A percentile compares a stretch with the other conserved stretches of the same genome.
Evolutionary conservation across 92 coral and sea anemone species (phyloP).

Genomic region (Phymanthus crucifer): DNA sequence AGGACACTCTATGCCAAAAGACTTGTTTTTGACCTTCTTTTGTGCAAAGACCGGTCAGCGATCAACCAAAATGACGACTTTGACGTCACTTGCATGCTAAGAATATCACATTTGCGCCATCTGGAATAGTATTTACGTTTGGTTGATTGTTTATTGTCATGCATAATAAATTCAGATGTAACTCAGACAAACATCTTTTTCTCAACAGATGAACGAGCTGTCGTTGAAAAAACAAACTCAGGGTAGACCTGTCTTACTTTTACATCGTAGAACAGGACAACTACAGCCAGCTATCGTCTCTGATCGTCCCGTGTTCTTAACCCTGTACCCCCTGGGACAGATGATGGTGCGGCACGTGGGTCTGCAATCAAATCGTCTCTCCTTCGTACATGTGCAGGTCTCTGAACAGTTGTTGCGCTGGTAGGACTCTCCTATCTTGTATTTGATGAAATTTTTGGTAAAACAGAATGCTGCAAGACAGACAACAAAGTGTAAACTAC

Average conservation of each 20-base stretch:
- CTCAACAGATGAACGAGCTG: no score
- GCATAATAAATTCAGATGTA: no score
- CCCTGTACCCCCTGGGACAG: constrained; percentile 61
- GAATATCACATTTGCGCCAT: no score
- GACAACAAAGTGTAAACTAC: neutral
- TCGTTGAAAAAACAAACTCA: no score
- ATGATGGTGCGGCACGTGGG: constrained; percentile 57
- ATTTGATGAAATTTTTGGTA: constrained; percentile 37
- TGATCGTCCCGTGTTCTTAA: constrained; percentile 14
- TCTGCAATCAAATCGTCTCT: constrained; percentile 55
- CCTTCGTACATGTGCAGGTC: constrained; percentile 65
- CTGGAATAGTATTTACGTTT: no score
- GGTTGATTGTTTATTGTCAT: no score
- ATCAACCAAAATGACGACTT: no score
- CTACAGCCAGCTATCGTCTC: constrained; percentile 43
- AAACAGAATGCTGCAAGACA: constrained; percentile 46
- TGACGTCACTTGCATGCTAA: no score
- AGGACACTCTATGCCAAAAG: no score
- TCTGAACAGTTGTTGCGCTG: constrained; percentile 54
- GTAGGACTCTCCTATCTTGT: constrained; percentile 64
- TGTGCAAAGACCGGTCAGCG: no score
- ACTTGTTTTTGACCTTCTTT: no score
- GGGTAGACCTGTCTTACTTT: constrained; percentile 29
- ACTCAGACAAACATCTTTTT: no score
- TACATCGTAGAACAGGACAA: constrained; percentile 54